phyloP scores from a whole-genome alignment of 2,888 invertebrate genomes.

The Apoda limacodes region DNA sequence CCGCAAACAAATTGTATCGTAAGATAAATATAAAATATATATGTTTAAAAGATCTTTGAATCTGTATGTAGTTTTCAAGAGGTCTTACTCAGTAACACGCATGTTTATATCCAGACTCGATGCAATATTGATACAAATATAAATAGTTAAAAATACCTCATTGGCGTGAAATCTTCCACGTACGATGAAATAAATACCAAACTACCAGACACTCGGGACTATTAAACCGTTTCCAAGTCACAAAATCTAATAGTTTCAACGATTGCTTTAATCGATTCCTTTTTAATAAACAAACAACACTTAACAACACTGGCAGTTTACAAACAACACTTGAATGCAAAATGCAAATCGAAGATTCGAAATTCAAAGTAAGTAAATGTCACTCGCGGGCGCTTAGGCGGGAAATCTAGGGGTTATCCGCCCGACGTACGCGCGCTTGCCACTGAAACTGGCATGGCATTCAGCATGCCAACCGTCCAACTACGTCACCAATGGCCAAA shows the following conservation, averaged over 20 bases:
- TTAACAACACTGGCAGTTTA: slow-evolving; percentile 25
- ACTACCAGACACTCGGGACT: slow-evolving; percentile 27
- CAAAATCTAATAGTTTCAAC: slow-evolving; percentile 20
- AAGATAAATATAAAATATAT: too few species aligned
- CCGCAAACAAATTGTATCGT: too few species aligned
- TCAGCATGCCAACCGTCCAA: slow-evolving; percentile 24
- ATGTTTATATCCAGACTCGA: too few species aligned
- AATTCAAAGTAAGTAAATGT: slow-evolving; percentile 37
- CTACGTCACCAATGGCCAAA: too few species aligned
- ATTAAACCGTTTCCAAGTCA: slow-evolving; percentile 28
- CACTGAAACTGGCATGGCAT: slow-evolving; percentile 44
- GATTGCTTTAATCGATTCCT: slow-evolving; percentile 21
- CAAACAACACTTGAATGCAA: slow-evolving; percentile 24
- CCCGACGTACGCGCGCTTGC: slow-evolving; percentile 50
- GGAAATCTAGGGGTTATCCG: slow-evolving; percentile 40
- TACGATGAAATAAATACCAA: slow-evolving; percentile 2
- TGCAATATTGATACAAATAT: too few species aligned
- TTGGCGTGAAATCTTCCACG: slow-evolving; percentile 3
- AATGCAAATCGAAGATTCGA: slow-evolving; percentile 25
- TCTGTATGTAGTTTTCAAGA: too few species aligned
- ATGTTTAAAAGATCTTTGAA: too few species aligned
- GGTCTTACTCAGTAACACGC: too few species aligned
- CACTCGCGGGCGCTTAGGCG: slow-evolving; percentile 46
- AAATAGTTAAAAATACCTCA: too few species aligned
- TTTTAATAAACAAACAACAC: slow-evolving; percentile 13